These are phyloP conservation scores for Leptonema lineaticorne DNA, from an alignment of 1,140 invertebrate genomes.

Conservation along the genomic window DNA sequence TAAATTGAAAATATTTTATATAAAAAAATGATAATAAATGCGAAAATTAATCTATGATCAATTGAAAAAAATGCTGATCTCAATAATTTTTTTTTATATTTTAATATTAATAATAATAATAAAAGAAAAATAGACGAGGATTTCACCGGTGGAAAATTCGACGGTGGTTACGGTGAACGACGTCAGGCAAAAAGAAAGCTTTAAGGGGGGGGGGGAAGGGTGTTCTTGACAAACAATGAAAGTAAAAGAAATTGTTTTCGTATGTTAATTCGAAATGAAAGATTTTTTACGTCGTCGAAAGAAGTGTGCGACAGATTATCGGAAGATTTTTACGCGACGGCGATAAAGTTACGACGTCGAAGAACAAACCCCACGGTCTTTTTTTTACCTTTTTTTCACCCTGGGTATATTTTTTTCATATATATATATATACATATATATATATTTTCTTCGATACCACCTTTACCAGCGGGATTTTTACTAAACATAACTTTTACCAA, in stretches of 20 bases:
- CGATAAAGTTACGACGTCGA: conserved; percentile 1
- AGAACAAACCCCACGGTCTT: not conserved
- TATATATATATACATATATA: too few species aligned
- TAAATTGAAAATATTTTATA: too few species aligned
- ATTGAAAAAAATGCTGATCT: too few species aligned
- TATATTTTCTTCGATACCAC: too few species aligned
- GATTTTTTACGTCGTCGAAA: conserved; percentile 39
- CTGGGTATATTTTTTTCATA: too few species aligned
- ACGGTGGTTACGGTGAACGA: too few species aligned
- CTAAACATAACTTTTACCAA: not conserved
- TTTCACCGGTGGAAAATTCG: too few species aligned
- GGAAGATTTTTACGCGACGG: conserved; percentile 31
- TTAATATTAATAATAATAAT: too few species aligned
- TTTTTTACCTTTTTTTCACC: not conserved
- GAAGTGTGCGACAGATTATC: conserved; percentile 41
- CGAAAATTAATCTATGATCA: too few species aligned
- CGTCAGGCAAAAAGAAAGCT: conserved; percentile 25
- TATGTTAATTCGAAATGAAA: conserved; percentile 43
- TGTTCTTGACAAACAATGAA: conserved; percentile 41
- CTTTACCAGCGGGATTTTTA: not conserved
- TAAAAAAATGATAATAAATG: too few species aligned
- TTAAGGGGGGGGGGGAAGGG: conserved; percentile 23
- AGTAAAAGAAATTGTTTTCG: conserved; percentile 43
- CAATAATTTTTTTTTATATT: too few species aligned
- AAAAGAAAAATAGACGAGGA: too few species aligned